These are phyloP conservation scores for Aspidoscelis tigris DNA, from an alignment of 2,113 vertebrate species.

Conservation along the genomic window DNA sequence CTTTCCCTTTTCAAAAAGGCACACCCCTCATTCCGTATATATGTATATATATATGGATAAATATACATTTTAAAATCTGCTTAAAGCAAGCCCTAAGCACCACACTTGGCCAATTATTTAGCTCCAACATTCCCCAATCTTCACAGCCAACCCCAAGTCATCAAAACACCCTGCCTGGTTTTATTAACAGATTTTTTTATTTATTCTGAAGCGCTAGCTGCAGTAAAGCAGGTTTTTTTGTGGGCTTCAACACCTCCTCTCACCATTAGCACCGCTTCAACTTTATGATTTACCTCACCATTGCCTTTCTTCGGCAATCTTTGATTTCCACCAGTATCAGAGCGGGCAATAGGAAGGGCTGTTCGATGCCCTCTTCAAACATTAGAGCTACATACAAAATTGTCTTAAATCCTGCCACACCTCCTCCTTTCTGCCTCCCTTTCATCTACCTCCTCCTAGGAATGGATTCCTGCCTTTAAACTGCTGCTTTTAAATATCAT, in stretches of 20 bases:
- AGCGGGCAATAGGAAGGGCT: background rate
- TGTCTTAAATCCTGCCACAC: conserved; percentile 28
- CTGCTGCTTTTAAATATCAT: background rate
- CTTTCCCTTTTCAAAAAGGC: background rate
- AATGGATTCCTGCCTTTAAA: background rate
- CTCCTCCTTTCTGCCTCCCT: background rate
- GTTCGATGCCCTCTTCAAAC: background rate
- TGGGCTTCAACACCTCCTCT: background rate
- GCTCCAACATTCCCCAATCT: background rate
- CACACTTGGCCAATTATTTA: background rate
- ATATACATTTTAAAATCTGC: too few species aligned
- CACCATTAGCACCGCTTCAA: conserved; percentile 2
- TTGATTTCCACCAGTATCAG: background rate
- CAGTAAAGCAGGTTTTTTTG: conserved; percentile 11
- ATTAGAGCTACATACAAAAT: background rate
- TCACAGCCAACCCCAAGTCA: background rate
- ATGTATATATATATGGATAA: too few species aligned
- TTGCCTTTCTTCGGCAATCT: background rate
- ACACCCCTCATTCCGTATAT: conserved; percentile 2
- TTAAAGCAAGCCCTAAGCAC: background rate
- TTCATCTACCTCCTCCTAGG: background rate
- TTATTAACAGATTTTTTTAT: background rate
- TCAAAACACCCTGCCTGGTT: too few species aligned
- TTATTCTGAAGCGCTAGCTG: background rate
- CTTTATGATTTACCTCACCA: background rate